Conservation (phyloP, 2,113 vertebrate genomes). For the Panurus biarmicus region DNA sequence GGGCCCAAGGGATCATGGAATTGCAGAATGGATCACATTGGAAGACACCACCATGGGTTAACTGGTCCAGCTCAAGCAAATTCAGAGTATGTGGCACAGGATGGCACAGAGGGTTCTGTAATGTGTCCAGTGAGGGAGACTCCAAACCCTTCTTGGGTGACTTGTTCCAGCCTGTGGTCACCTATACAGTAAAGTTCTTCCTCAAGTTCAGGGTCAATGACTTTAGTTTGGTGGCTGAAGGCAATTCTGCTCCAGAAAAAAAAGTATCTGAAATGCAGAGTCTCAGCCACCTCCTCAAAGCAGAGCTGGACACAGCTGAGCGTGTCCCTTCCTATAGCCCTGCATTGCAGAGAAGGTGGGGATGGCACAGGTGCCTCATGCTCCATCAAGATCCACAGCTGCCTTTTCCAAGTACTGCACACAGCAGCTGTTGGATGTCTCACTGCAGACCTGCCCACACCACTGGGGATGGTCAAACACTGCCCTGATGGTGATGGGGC, state of each 20-base stretch:
- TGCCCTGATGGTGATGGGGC: neutral
- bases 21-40: neutral
- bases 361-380: neutral
- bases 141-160: neutral
- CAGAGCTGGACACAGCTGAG: neutral
- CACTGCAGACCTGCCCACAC: neutral
- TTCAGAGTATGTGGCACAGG: neutral
- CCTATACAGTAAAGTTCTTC: neutral
- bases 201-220: neutral
- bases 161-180: neutral
- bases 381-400: neutral
- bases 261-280: neutral
- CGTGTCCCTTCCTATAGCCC: neutral
- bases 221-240: neutral
- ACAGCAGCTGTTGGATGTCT: accelerated
- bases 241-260: neutral
- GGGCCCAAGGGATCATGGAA: neutral
- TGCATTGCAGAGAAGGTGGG: neutral
- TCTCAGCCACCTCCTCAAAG: neutral
- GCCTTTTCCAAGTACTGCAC: neutral
- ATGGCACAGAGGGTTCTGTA: neutral
- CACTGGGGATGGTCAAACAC: neutral
- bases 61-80: neutral
- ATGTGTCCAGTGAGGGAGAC: neutral
- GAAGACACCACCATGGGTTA: neutral